Evolutionary conservation across 2,113 vertebrate genomes (phyloP).

Genomic region (Poecilia latipinna): DNA sequence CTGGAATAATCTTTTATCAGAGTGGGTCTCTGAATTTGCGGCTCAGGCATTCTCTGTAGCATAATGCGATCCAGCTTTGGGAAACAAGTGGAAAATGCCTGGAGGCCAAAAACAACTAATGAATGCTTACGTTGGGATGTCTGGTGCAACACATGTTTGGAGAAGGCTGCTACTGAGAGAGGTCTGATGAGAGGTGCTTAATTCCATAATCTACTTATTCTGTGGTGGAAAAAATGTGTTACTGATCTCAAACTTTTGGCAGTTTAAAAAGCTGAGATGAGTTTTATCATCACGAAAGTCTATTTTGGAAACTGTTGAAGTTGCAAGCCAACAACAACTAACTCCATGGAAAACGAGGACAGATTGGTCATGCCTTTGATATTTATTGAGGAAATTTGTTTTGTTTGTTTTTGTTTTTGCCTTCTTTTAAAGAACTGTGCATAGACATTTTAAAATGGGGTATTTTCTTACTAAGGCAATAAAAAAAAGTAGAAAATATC

Average conservation of each 20-base stretch:
- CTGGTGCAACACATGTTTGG: slow-evolving; percentile 73
- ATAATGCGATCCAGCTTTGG: slow-evolving; percentile 80
- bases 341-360: no score
- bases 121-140: slow-evolving; percentile 70
- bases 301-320: no score
- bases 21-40: slow-evolving; percentile 70
- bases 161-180: slow-evolving; percentile 68
- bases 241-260: not conserved
- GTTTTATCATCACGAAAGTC: no score
- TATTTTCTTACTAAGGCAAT: no score
- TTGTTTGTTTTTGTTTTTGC: no score
- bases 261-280: no score
- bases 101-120: slow-evolving; percentile 76
- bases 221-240: slow-evolving; percentile 12
- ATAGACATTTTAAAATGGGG: no score
- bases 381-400: no score
- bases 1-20: slow-evolving; percentile 74
- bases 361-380: no score
- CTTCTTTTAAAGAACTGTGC: no score
- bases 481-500: no score
- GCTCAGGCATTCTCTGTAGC: slow-evolving; percentile 67
- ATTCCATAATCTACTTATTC: slow-evolving; percentile 15
- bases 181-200: slow-evolving; percentile 13
- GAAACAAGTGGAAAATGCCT: slow-evolving; percentile 82
- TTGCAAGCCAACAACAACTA: no score